Conservation (phyloP, 2,797 vertebrate species). For the Sebastes itinus region DNA sequence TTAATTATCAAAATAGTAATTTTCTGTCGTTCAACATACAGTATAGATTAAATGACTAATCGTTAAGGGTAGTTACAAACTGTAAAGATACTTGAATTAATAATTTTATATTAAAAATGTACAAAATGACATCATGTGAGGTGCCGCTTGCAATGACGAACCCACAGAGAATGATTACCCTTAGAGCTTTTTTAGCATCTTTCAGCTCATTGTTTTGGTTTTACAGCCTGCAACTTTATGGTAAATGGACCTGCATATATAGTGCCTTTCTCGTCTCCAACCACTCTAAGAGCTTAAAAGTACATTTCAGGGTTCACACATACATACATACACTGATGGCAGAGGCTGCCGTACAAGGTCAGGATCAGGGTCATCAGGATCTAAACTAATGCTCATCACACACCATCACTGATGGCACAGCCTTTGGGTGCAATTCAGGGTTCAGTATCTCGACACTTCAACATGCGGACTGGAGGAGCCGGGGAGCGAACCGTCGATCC, state of each 20-base stretch:
- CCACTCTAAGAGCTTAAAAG: too few relatives aligned
- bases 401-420: rapidly evolving
- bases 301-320: not conserved
- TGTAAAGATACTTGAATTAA: not conserved
- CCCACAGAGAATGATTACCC: not conserved
- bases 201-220: too few relatives aligned
- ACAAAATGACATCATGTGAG: not conserved
- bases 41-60: not conserved
- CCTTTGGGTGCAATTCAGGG: not conserved
- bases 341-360: not conserved
- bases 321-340: too few relatives aligned
- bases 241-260: too few relatives aligned
- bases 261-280: too few relatives aligned
- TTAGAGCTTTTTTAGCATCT: too few relatives aligned
- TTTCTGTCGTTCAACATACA: too few relatives aligned
- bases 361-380: too few relatives aligned
- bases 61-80: not conserved
- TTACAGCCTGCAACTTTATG: too few relatives aligned
- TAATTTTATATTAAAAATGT: not conserved
- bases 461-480: not conserved
- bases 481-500: not conserved
- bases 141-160: not conserved
- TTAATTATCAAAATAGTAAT: too few relatives aligned
- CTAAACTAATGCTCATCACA: not conserved
- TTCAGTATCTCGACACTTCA: too few relatives aligned